A percentile compares a stretch with the other conserved stretches of the same genome.
These are phyloP conservation scores for Plagodis dolabraria DNA, from an alignment of 2,888 invertebrate species.

Conservation along the genomic window DNA sequence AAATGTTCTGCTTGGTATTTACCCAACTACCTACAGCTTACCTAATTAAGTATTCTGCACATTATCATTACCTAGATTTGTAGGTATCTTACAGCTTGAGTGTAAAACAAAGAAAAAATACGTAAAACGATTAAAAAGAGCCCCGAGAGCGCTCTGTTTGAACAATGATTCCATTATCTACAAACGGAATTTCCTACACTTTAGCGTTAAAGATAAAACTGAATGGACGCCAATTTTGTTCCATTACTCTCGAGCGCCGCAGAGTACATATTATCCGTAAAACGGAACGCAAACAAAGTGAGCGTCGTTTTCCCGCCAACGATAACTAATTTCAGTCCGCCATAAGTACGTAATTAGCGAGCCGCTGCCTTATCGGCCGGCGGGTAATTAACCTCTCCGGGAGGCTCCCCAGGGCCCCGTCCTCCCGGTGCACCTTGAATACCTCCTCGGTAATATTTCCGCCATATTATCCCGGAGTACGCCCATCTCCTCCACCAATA, in stretches of 20 bases:
- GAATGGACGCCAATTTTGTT: slow-evolving; percentile 81
- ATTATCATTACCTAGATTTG: too few relatives aligned
- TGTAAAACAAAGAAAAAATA: slow-evolving; percentile 68
- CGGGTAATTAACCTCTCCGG: slow-evolving; percentile 83
- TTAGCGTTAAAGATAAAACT: slow-evolving; percentile 76
- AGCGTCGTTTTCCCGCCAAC: slow-evolving; percentile 80
- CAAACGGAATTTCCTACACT: slow-evolving; percentile 58
- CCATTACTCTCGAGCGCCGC: slow-evolving; percentile 76
- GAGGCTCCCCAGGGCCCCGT: slow-evolving; percentile 54
- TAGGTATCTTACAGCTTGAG: slow-evolving; percentile 48
- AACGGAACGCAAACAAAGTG: slow-evolving; percentile 84
- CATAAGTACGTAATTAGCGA: slow-evolving; percentile 85
- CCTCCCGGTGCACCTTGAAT: slow-evolving; percentile 74
- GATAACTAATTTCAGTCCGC: slow-evolving; percentile 85
- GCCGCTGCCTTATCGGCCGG: slow-evolving; percentile 84
- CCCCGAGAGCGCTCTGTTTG: slow-evolving; percentile 64
- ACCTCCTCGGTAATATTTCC: slow-evolving; percentile 83
- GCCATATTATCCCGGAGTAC: slow-evolving; percentile 81
- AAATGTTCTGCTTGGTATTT: slow-evolving; percentile 27
- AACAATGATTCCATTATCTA: slow-evolving; percentile 80
- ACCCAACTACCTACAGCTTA: slow-evolving; percentile 25
- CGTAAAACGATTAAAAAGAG: slow-evolving; percentile 79
- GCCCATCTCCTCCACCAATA: slow-evolving; percentile 83
- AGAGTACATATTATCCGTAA: slow-evolving; percentile 81
- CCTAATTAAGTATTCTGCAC: background rate